Conservation (phyloP, 64 coral and sea anemone genomes). For the Actinia tenebrosa region DNA sequence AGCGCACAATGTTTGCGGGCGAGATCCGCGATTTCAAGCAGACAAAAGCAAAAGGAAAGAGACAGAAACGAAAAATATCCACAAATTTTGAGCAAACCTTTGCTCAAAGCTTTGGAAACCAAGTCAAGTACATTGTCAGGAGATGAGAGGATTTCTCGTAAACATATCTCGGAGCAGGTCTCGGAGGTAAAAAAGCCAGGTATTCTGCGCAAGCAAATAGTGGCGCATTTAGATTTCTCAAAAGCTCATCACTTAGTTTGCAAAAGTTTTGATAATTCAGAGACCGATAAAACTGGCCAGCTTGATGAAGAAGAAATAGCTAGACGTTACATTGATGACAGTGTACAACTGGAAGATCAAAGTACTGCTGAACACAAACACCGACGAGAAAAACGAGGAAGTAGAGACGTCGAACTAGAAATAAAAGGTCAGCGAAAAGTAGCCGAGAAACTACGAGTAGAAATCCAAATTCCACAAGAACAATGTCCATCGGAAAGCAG, state of each 20-base stretch:
- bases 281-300: neutral
- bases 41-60: neutral
- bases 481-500: neutral
- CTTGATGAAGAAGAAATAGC: neutral
- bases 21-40: neutral
- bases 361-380: neutral
- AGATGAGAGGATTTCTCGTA: neutral
- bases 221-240: neutral
- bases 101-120: neutral
- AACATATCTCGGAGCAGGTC: neutral
- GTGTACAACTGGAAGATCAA: neutral
- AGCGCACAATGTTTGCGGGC: neutral
- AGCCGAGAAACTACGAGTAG: neutral
- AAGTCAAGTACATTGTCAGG: neutral
- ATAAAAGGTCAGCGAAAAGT: neutral
- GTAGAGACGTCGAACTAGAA: neutral
- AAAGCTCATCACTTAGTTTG: neutral
- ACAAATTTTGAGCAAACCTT: neutral
- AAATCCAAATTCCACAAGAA: neutral
- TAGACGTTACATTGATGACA: neutral
- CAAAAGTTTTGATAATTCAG: neutral
- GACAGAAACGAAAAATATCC: neutral
- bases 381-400: neutral
- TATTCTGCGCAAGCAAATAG: neutral
- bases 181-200: neutral